Conservation (phyloP, 2,888 invertebrate species). For the Pherbina coryleti region DNA sequence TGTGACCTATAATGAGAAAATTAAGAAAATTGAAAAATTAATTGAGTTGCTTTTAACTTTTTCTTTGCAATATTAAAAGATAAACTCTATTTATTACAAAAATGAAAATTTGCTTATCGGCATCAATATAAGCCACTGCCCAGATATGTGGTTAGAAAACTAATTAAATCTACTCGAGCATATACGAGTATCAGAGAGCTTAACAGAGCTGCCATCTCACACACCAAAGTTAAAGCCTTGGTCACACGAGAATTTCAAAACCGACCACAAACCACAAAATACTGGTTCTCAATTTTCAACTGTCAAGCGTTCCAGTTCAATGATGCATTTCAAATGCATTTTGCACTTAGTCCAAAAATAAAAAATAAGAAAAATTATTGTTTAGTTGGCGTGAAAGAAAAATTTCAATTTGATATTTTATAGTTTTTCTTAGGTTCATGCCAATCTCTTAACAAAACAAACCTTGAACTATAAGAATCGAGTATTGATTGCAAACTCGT, state of each 20-base stretch:
- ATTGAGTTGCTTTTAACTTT: no score
- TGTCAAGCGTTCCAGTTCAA: not conserved
- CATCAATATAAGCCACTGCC: not conserved
- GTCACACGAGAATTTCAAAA: not conserved
- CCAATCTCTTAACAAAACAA: no score
- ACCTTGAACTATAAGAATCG: no score
- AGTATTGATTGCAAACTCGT: no score
- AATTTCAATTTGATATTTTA: no score
- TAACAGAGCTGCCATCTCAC: not conserved
- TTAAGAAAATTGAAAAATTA: not conserved
- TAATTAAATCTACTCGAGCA: not conserved
- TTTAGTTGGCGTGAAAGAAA: no score
- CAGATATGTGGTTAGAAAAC: not conserved
- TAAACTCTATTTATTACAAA: no score
- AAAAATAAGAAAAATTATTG: no score
- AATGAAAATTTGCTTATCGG: not conserved
- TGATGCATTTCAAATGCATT: not conserved
- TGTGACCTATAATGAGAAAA: conserved; percentile 62
- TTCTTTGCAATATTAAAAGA: not conserved
- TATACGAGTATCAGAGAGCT: no score
- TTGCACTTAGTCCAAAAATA: not conserved
- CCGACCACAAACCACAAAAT: not conserved
- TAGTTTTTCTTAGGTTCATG: no score
- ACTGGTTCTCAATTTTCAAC: not conserved
- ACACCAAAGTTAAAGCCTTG: not conserved